Evolutionary conservation across 2,888 invertebrate species (phyloP).

Genomic region (Strigamia maritima): DNA sequence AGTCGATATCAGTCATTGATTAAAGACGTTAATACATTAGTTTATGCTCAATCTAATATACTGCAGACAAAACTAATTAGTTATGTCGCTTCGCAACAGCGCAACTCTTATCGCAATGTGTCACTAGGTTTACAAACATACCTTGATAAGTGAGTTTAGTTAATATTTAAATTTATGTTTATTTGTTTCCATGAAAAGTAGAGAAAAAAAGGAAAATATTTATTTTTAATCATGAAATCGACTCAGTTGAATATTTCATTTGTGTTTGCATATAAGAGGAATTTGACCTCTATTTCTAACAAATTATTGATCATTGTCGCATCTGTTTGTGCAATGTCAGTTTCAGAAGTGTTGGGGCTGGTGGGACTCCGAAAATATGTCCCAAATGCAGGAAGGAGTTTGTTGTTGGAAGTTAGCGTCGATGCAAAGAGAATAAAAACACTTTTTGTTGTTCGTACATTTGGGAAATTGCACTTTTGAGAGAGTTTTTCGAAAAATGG

Average conservation of each 20-base stretch:
- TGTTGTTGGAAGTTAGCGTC: background rate
- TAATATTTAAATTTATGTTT: too few species aligned
- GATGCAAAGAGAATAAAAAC: background rate
- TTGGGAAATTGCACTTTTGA: background rate
- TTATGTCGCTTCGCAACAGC: background rate
- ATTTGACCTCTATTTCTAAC: too few species aligned
- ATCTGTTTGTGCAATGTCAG: background rate
- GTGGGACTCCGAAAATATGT: background rate
- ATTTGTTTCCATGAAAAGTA: too few species aligned
- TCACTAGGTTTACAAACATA: background rate
- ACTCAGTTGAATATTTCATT: too few species aligned
- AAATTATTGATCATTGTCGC: background rate
- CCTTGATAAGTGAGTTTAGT: too few species aligned
- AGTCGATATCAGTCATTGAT: constrained; percentile 21
- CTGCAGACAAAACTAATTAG: background rate
- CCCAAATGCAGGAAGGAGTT: background rate
- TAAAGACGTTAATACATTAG: background rate
- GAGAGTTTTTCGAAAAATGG: background rate
- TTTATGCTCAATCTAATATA: background rate
- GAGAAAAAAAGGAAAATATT: too few species aligned
- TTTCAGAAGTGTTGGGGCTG: background rate
- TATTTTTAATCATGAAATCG: too few species aligned
- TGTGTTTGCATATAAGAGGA: too few species aligned
- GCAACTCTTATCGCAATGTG: background rate
- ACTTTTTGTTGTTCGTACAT: too few species aligned